Evolutionary conservation across 2,888 invertebrate species (phyloP), one percentile per base, ranked within the genome.

Genomic region (Ctena decussata): DNA sequence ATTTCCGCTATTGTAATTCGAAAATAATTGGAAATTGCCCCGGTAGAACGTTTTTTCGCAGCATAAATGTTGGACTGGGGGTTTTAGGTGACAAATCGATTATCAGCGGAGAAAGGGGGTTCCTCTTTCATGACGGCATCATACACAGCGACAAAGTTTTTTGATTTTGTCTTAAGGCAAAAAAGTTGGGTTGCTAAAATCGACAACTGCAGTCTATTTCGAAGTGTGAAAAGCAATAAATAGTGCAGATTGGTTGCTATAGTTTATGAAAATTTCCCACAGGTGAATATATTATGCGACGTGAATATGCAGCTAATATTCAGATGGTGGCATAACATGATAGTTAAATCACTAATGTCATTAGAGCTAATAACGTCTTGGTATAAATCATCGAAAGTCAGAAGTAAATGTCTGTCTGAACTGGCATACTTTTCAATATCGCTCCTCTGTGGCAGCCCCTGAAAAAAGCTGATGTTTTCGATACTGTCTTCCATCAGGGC

Each of bases 181-280:
- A 75, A 57, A 2, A 60, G 60, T 27, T 75, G 75, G 0, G 60
- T 60, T 37, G 39, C 75, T 37, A 75, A 60, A 30, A 39, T 39
- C 6, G 75, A 39, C 35, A 75, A 30, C 75, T 75, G 75, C 3
- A 75, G 60, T 37, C 75, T 57, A 30, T 75, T 75, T 60, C 60
- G 57, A 15, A 75, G 75, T n/a, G 57, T 75, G 24, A 75, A 75
- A n/a, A 75, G 39, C 18, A 75, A 27, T 21, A 75, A 60, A 35
- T 75, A 75, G 39, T 75, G 75, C 30, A 75, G 39, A 37, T 75
- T 75, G 15, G 75, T 75, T 24, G 75, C 60, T 15, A 75, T 75
- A 5, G 75, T 75, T 27, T 75, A 60, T 0, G 75, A 57, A 39
- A 46, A 75, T 37, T 75, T 75, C 12, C 57, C 57, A 60, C 39